These are phyloP conservation scores for Danio tinwini DNA, from an alignment of 2,797 vertebrate species.

Conservation along the genomic window DNA sequence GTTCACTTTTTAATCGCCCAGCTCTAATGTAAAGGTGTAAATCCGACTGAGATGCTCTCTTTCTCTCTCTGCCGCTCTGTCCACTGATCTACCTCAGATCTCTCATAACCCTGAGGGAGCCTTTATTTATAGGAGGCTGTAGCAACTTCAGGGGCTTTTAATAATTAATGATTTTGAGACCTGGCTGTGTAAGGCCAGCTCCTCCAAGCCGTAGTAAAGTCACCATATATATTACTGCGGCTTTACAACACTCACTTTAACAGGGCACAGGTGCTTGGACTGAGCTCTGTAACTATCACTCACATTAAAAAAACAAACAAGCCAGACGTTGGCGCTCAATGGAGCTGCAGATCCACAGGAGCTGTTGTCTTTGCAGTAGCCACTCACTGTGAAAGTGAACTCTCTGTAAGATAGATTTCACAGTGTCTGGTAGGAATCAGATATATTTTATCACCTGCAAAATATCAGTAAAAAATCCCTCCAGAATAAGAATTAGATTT, in stretches of 20 bases:
- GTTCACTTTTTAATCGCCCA: not conserved
- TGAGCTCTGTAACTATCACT: not conserved
- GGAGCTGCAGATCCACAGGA: constrained; percentile 40
- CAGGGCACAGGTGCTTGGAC: constrained; percentile 20
- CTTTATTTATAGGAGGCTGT: constrained; percentile 61
- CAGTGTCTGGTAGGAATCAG: not conserved
- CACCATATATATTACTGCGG: constrained; percentile 55
- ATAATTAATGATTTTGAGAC: constrained; percentile 63
- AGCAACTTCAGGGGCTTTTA: constrained; percentile 63
- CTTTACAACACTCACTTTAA: constrained; percentile 44
- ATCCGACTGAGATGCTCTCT: not conserved
- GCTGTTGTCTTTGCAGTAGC: constrained; percentile 18
- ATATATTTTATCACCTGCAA: no score
- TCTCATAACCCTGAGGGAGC: constrained; percentile 53
- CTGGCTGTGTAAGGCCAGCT: constrained; percentile 35
- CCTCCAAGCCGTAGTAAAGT: constrained; percentile 35
- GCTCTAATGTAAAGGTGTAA: not conserved
- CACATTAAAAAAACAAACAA: not conserved
- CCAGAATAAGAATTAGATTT: no score
- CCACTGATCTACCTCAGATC: constrained; percentile 57
- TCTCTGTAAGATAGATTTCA: constrained; percentile 53
- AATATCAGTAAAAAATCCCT: no score
- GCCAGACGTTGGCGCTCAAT: constrained; percentile 37
- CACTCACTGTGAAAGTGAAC: constrained; percentile 45
- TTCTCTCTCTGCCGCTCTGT: constrained; percentile 25